phyloP scores from a whole-genome alignment of 1,140 invertebrate species.

The Paralvinella palmiformis region DNA sequence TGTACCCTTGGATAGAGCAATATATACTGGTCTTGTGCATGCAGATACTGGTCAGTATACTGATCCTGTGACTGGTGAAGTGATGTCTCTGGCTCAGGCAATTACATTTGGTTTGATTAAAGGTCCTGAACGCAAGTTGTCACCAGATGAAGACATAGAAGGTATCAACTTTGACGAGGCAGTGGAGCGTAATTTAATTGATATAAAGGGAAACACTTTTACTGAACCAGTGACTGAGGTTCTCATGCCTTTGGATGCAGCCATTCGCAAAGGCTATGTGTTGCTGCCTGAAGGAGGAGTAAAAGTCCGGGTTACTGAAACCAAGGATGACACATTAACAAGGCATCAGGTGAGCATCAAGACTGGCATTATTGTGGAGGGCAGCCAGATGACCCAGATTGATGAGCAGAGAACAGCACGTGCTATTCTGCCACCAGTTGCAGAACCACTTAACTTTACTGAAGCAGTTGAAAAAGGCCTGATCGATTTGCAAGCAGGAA shows the following conservation, averaged over 20 bases:
- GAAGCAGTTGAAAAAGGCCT: constrained; percentile 19
- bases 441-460: neutral
- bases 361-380: no score
- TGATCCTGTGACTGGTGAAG: constrained; percentile 65
- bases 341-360: no score
- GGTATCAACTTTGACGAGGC: constrained; percentile 26
- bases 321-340: neutral
- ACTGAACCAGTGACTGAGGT: constrained; percentile 66
- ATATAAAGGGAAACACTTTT: constrained; percentile 69
- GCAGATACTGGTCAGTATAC: constrained; percentile 74
- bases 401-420: neutral
- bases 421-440: no score
- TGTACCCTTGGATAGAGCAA: constrained; percentile 12
- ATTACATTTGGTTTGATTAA: constrained; percentile 15
- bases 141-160: constrained; percentile 4
- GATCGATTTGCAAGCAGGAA: constrained; percentile 62
- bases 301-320: constrained; percentile 11
- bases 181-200: constrained; percentile 35
- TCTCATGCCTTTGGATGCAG: constrained; percentile 69
- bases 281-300: constrained; percentile 16
- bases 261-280: constrained; percentile 51
- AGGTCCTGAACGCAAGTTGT: constrained; percentile 1
- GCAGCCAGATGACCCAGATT: neutral
- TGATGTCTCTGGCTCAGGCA: constrained; percentile 46
- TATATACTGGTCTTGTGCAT: constrained; percentile 68